These are phyloP conservation scores for Oligia fasciuncula DNA, from an alignment of 2,888 invertebrate genomes.

Conservation along the genomic window DNA sequence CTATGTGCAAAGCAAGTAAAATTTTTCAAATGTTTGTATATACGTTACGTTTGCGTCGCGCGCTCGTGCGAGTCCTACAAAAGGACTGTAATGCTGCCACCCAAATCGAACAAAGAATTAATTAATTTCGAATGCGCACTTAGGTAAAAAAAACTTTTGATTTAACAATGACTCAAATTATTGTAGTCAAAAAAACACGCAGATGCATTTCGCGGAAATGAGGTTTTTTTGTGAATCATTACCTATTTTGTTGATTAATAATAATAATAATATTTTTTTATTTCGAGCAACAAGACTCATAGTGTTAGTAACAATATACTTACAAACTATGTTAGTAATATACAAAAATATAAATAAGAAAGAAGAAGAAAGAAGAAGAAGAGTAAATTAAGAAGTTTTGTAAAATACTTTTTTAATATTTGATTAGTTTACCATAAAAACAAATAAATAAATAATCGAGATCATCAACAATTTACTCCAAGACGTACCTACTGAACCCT, in stretches of 20 bases:
- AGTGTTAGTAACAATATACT: too few relatives aligned
- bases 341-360: too few relatives aligned
- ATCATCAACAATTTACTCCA: neutral
- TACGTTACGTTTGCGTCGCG: neutral
- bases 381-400: too few relatives aligned
- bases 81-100: neutral
- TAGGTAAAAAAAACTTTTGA: neutral
- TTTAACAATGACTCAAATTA: neutral
- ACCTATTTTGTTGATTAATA: neutral
- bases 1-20: too few relatives aligned
- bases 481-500: neutral
- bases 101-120: neutral
- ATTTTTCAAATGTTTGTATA: too few relatives aligned
- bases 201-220: neutral
- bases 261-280: too few relatives aligned
- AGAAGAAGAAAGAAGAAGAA: too few relatives aligned
- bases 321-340: too few relatives aligned
- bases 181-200: neutral
- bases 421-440: neutral
- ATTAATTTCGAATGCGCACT: neutral
- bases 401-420: neutral
- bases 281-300: too few relatives aligned
- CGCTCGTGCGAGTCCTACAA: neutral
- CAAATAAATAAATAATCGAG: neutral
- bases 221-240: neutral